Base-by-base conservation (phyloP, 2,888 invertebrate genomes). In the Drosophila limbata region DNA sequence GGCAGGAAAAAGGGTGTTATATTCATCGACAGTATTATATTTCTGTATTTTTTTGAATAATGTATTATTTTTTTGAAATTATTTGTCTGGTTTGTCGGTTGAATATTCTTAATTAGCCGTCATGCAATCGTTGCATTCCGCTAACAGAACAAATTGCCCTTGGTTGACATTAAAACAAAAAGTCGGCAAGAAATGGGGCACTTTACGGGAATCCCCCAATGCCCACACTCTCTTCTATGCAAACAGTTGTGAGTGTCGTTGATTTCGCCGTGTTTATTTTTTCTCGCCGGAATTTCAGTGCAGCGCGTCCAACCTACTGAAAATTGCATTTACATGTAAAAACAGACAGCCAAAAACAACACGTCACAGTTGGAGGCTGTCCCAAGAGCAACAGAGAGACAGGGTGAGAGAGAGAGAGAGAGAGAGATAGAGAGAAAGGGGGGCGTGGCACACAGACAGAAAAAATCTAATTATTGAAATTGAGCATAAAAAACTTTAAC, bases 271-370 rank as follows among this genome's bases (percentile, higher is more conserved):
- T 25, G 13, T 37, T 15, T 35, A 47, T 63, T 71, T 69, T 63
- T 66, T 50, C 64, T 17, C 42, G 55, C 61, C 44, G 72, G 72
- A 68, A 64, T 76, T 75, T 75, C 65, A 64, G 59, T 44, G 74
- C 59, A 67, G 47, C 59, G 69, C 67, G 60, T 67, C 40, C 69
- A 76, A 65, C 55, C 73, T 73, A 62, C 73, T 81, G 79, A 71
- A 84, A 88, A 84, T 87, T 84, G 87, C 87, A 87, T 84, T 88
- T 77, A 81, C 79, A 84, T 75, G 84, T 79, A 55, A 86, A 84
- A 86, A 73, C 72, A 77, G 69, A 70, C 40, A 59, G 31, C 57
- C 15, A 61, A 50, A 66, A 63, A 59, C 55, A 56, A 33, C 31
- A 44, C 42, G 44, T 42, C 42, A 19, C 40, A 55, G 13, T 42